Evolutionary conservation across 1,140 invertebrate species (phyloP), one percentile per base, ranked within the genome.

Genomic region (Leptinotarsa defecta): DNA sequence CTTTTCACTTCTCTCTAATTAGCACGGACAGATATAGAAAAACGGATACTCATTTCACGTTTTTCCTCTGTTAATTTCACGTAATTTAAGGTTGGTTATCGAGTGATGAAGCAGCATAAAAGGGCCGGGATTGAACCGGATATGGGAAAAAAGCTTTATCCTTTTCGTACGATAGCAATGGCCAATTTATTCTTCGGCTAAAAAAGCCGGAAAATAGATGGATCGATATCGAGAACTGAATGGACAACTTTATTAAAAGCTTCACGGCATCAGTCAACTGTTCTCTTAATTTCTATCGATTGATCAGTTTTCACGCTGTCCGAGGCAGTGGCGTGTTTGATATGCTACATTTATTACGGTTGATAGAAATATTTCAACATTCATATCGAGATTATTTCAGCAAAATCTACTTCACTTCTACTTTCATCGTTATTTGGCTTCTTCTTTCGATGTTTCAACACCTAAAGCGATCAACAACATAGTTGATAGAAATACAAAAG

Each of bases 221-320:
- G 52, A 57, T 57, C 52, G 52, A 57, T 57, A 57, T 57, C 52
- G 34, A n/a, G 52, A 57, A 57, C 13, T 57, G 2, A 57, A 57
- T 57, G 52, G 52, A 57, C 52, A 57, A 57, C 52, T 57, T 57
- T 57, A 57, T 57, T 57, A 15, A 57, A 19, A 57, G 52, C 52
- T 17, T 57, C 15, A 57, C 52, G 52, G 52, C 52, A 57, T 57
- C 52, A 57, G 15, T 57, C 52, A 57, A 57, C 52, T 57, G 52
- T 57, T 57, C n/a, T 19, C 52, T 4, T 57, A 15, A 57, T 57
- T 57, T 57, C 52, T 57, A 57, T n/a, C 17, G 3, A 57, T 19
- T 57, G 52, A 19, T 19, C 52, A 17, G 15, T 57, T 57, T 57
- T 6, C n/a, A 57, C 6, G 8, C 34, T 43, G 34, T 43, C 34